Percentiles rank a stretch among this genome's conserved stretches.
phyloP scores from a whole-genome alignment of 2,113 vertebrate species.

The Menura novaehollandiae region DNA sequence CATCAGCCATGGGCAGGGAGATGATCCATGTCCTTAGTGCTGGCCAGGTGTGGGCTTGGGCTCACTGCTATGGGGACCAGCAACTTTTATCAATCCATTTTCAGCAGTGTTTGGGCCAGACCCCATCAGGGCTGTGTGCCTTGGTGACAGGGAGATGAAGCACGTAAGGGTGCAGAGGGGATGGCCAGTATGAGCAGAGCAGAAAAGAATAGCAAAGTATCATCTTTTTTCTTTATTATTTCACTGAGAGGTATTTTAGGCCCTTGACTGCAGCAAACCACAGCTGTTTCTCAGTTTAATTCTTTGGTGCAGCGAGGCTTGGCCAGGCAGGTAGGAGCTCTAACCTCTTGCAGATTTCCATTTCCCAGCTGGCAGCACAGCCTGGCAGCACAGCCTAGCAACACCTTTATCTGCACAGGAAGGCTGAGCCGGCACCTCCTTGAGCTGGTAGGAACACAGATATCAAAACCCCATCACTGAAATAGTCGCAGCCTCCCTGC shows the following conservation, averaged over 20 bases:
- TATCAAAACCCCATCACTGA: background rate
- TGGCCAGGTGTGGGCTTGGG: background rate
- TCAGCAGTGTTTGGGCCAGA: background rate
- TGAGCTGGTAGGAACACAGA: background rate
- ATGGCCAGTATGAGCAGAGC: background rate
- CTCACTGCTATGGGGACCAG: background rate
- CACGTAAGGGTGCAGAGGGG: background rate
- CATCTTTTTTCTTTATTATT: background rate
- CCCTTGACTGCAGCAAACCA: background rate
- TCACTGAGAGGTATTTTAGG: background rate
- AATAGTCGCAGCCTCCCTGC: background rate
- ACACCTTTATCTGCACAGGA: conserved; percentile 19
- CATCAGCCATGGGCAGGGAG: background rate
- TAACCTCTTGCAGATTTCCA: background rate
- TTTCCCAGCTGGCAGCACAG: background rate
- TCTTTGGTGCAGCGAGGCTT: background rate
- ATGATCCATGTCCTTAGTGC: background rate
- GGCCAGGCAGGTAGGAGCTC: background rate
- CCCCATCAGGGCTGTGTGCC: accelerated
- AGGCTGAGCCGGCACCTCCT: background rate
- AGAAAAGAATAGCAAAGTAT: background rate
- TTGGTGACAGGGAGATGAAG: background rate
- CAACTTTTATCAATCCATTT: background rate
- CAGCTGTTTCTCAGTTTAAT: background rate
- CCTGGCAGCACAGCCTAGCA: no score